These are phyloP conservation scores for Picathartes gymnocephalus DNA, from an alignment of 2,113 vertebrate species.

Conservation along the genomic window DNA sequence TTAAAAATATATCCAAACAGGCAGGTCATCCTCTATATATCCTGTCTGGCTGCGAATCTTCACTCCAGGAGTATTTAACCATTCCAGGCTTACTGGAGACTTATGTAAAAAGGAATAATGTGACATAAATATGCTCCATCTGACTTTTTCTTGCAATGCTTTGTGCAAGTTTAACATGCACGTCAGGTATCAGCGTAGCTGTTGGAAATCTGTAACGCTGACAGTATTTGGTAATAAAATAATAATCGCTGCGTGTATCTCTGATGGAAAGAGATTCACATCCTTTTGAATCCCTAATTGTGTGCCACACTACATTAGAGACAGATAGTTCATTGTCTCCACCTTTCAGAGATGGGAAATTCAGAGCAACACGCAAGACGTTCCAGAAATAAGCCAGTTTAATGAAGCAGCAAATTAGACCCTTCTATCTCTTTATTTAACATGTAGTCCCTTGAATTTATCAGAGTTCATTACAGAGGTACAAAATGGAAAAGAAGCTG, in stretches of 20 bases:
- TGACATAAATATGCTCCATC: not conserved
- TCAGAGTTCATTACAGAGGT: conserved; percentile 70
- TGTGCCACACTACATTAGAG: conserved; percentile 72
- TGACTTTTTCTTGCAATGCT: not conserved
- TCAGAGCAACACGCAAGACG: conserved; percentile 66
- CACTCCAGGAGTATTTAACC: not conserved
- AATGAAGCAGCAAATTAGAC: conserved; percentile 81
- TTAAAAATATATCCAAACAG: not conserved
- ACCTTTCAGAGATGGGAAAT: conserved; percentile 67
- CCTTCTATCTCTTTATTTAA: conserved; percentile 81
- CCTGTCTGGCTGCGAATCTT: not conserved
- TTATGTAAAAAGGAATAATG: not conserved
- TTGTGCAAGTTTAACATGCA: conserved; percentile 40
- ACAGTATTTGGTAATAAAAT: conserved; percentile 72
- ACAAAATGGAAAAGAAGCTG: conserved; percentile 63
- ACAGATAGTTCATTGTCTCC: conserved; percentile 67
- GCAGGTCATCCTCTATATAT: not conserved
- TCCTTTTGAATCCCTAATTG: conserved; percentile 74
- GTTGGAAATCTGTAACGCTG: conserved; percentile 54
- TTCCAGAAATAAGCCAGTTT: conserved; percentile 73
- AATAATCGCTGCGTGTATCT: conserved; percentile 66
- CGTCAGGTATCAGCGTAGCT: conserved; percentile 52
- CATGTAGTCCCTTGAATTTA: conserved; percentile 71
- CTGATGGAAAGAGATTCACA: conserved; percentile 73
- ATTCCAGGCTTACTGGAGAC: not conserved